Evolutionary conservation across 2,888 invertebrate species (phyloP).

Genomic region (Drosophila niveifrons): DNA sequence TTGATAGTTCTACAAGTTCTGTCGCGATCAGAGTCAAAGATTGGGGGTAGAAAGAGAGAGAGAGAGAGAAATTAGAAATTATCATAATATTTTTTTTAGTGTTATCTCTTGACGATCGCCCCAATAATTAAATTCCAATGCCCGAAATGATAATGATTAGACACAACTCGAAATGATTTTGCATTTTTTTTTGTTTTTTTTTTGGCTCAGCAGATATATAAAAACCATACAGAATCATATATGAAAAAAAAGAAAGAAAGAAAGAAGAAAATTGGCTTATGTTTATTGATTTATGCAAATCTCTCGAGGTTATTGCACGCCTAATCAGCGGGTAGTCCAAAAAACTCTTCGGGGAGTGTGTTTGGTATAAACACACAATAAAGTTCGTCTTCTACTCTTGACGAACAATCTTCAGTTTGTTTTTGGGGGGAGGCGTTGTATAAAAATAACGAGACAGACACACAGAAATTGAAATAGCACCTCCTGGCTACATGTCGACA

Average conservation of each 20-base stretch:
- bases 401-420: slow-evolving; percentile 10
- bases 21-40: neutral
- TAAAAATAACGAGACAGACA: slow-evolving; percentile 46
- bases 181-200: slow-evolving; percentile 42
- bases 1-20: slow-evolving; percentile 21
- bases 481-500: slow-evolving; percentile 47
- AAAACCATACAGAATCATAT: slow-evolving; percentile 15
- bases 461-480: slow-evolving; percentile 34
- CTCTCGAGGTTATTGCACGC: slow-evolving; percentile 58
- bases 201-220: slow-evolving; percentile 24
- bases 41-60: neutral
- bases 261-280: slow-evolving; percentile 51
- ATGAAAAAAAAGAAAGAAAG: slow-evolving; percentile 1
- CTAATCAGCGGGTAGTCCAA: slow-evolving; percentile 55
- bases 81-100: slow-evolving; percentile 46
- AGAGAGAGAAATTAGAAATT: slow-evolving; percentile 46
- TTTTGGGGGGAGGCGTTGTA: slow-evolving; percentile 45
- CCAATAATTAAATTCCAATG: slow-evolving; percentile 46
- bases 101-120: slow-evolving; percentile 58
- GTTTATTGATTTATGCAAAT: slow-evolving; percentile 79
- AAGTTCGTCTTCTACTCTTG: slow-evolving; percentile 24
- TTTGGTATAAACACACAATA: slow-evolving; percentile 13
- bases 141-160: slow-evolving; percentile 32
- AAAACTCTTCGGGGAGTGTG: slow-evolving; percentile 11
- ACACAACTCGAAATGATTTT: slow-evolving; percentile 29